A percentile compares a stretch with the other conserved stretches of the same genome.
phyloP scores from a whole-genome alignment of 2,888 invertebrate species.

The Entomobrya proxima region DNA sequence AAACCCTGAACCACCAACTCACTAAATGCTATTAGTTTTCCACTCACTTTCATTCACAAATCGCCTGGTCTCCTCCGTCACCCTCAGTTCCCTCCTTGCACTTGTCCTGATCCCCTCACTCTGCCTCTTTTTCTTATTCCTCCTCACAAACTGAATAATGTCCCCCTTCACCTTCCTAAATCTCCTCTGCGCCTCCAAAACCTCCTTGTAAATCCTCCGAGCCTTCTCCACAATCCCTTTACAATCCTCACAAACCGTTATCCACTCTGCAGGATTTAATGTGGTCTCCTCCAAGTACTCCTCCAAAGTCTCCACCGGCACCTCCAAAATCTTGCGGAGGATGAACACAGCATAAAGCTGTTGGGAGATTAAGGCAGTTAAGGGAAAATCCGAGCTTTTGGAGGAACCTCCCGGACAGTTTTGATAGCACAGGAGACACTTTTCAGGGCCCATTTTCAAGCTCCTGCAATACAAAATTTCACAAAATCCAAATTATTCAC shows the following conservation, averaged over 20 bases:
- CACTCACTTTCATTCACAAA: not conserved
- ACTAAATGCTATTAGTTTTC: not conserved
- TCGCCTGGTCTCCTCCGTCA: not conserved
- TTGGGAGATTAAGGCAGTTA: not conserved
- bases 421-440: not conserved
- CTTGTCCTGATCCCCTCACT: not conserved
- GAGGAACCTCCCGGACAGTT: not conserved
- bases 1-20: not conserved
- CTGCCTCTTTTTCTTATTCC: not conserved
- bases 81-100: not conserved
- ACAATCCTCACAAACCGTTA: not conserved
- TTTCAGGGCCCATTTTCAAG: not conserved
- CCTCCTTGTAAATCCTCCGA: not conserved
- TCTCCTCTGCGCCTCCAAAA: not conserved
- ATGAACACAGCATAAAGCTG: not conserved
- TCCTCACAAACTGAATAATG: not conserved
- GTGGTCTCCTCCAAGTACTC: not conserved
- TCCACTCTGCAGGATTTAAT: not conserved
- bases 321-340: constrained; percentile 9
- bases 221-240: not conserved
- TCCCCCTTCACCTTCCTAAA: constrained; percentile 10
- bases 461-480: no score
- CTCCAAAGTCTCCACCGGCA: not conserved
- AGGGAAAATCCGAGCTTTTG: no score
- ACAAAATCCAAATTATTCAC: no score